Percentiles rank a stretch among this genome's conserved stretches.
phyloP scores from a whole-genome alignment of 1,140 invertebrate genomes.

The Drosophila gunungcola region DNA sequence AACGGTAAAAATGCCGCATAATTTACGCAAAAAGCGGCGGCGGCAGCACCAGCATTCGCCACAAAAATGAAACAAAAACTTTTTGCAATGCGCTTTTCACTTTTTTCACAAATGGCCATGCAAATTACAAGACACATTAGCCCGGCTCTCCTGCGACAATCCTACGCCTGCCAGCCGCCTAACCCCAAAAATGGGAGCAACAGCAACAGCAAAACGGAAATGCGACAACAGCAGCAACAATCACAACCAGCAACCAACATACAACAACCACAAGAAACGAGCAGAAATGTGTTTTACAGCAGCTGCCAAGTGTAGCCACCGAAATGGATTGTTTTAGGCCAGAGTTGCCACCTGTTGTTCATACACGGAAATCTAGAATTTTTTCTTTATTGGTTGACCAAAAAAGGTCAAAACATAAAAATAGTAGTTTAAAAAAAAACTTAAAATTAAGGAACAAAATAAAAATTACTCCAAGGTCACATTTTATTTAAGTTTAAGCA shows the following conservation, averaged over 20 bases:
- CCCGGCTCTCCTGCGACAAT: conserved; percentile 59
- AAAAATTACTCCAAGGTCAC: no score
- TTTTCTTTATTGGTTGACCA: no score
- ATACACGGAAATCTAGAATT: not conserved
- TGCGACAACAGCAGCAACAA: conserved; percentile 47
- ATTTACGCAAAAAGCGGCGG: conserved; percentile 64
- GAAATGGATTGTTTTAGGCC: conserved; percentile 40
- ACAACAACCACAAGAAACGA: conserved; percentile 24
- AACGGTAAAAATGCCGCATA: conserved; percentile 79
- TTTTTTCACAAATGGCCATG: conserved; percentile 82
- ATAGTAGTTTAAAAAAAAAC: no score
- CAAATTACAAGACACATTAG: conserved; percentile 84
- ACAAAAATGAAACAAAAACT: conserved; percentile 20
- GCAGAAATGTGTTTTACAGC: conserved; percentile 68
- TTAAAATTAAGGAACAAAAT: no score
- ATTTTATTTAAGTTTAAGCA: no score
- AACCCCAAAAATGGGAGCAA: conserved; percentile 77
- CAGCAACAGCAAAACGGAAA: conserved; percentile 75
- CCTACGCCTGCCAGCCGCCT: conserved; percentile 63
- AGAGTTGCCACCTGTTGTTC: conserved; percentile 8
- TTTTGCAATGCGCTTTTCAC: conserved; percentile 62
- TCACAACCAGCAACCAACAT: conserved; percentile 17
- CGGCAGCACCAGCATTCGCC: not conserved
- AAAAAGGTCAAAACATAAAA: no score
- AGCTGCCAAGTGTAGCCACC: conserved; percentile 57